Percentiles rank a stretch among this genome's conserved stretches.
phyloP scores from a whole-genome alignment of 1,140 invertebrate species.

The Cryptotermes secundus region DNA sequence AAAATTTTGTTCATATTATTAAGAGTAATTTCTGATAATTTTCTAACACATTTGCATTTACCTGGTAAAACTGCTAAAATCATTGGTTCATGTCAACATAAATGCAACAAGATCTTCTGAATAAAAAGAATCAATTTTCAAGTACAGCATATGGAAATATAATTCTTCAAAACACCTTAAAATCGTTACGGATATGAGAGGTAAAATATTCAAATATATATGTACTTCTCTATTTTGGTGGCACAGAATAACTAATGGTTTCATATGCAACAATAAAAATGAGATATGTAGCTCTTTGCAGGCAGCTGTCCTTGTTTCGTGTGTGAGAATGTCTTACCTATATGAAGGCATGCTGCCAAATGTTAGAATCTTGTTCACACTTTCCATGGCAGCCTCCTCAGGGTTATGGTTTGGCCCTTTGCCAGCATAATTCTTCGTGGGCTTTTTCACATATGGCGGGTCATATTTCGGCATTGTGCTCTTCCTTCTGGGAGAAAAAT shows the following conservation, averaged over 20 bases:
- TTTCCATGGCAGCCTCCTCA: slow-evolving; percentile 73
- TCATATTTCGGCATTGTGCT: slow-evolving; percentile 84
- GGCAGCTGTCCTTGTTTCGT: neutral
- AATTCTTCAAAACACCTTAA: too few species aligned
- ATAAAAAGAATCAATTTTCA: too few species aligned
- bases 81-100: too few species aligned
- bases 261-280: neutral
- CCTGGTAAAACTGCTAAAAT: too few species aligned
- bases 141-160: too few species aligned
- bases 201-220: neutral
- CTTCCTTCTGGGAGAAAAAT: slow-evolving; percentile 65
- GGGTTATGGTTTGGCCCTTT: slow-evolving; percentile 62
- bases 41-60: too few species aligned
- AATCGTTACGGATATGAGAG: too few species aligned
- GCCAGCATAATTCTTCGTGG: slow-evolving; percentile 66
- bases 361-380: slow-evolving; percentile 74
- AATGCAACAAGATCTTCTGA: too few species aligned
- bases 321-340: slow-evolving; percentile 59
- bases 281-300: neutral
- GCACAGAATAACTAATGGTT: neutral
- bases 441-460: slow-evolving; percentile 80
- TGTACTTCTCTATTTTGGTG: neutral
- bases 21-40: too few species aligned
- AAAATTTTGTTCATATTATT: too few species aligned
- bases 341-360: slow-evolving; percentile 78